Base-by-base conservation (phyloP, 2,113 vertebrate genomes). In the Macquaria ambigua region DNA sequence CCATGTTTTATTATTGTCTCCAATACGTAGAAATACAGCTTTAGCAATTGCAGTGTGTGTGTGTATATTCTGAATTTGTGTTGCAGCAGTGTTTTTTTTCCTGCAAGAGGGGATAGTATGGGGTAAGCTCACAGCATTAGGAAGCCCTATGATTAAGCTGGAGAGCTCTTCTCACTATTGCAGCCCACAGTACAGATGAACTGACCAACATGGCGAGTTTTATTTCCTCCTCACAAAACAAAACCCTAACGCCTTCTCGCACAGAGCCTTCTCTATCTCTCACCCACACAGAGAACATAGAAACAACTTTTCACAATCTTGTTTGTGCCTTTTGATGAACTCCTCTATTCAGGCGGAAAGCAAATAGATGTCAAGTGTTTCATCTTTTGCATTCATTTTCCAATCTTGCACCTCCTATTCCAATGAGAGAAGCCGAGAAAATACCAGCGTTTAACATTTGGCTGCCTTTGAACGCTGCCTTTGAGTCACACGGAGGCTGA, bases 41-140 rank as follows among this genome's bases (percentile, higher is more conserved):
- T 28, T 4, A 55, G 37, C 61, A 41, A 8, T 14, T 34, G 46
- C 52, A 62, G 3, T 3, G 23, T 39, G 9, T 80, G 61, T 71
- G 37, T 23, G 1, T 25, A 25, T 25, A 23, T 11, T 71, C 28
- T 31, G 1, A 31, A 31, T 31, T 31, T 31, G 28, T 31, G 28
- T 31, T 31, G 2, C 28, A 31, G 28, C 28, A 9, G 10, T 39
- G 70, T 50, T 66, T 71, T 31, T 69, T 75, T 39, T 16, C n/a
- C 63, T 80, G 34, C 3, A 21, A 73, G 16, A 86, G 23, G 43
- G 50, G 71, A 84, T 81, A 77, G 81, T 84, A 66, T 37, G 78
- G 67, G 78, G 68, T 83, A 84, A 83, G 93, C 79, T 87, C 41
- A 1, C 46, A 69, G 74, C 39, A 87, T 85, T 82, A 79, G 72